These are phyloP conservation scores for Marisa cornuarietis DNA, from an alignment of 1,140 invertebrate species.

Conservation along the genomic window DNA sequence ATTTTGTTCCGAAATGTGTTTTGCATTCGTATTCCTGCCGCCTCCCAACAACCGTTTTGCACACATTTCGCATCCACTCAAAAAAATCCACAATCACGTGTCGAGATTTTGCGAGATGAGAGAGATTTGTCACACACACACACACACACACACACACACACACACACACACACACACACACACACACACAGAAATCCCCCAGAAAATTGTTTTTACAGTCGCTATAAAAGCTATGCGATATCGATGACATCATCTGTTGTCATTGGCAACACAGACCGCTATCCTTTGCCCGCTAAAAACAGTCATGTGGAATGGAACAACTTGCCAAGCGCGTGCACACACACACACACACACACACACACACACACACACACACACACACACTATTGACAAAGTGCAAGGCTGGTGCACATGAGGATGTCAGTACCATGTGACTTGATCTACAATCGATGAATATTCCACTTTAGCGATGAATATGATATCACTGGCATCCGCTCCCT, in stretches of 20 bases:
- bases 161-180: conserved; percentile 16
- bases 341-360: conserved; percentile 7
- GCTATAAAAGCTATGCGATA: neutral
- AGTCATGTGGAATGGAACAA: neutral
- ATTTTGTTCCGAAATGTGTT: too few relatives aligned
- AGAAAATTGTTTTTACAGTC: too few relatives aligned
- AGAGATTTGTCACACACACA: too few relatives aligned
- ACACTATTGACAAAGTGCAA: neutral
- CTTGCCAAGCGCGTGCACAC: too few relatives aligned
- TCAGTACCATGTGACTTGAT: conserved; percentile 1
- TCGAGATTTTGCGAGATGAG: too few relatives aligned
- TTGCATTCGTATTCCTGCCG: too few relatives aligned
- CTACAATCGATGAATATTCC: neutral
- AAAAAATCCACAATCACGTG: too few relatives aligned
- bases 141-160: neutral
- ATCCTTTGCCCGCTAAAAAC: neutral
- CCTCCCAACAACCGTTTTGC: too few relatives aligned
- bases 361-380: conserved; percentile 6
- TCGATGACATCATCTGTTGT: neutral
- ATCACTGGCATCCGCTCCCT: neutral
- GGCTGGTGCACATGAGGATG: neutral
- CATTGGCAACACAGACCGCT: too few relatives aligned
- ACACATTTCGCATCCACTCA: too few relatives aligned
- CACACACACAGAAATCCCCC: neutral
- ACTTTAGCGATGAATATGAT: neutral